Evolutionary conservation across 1,140 invertebrate genomes (phyloP).

Genomic region (Dinoponera quadriceps): DNA sequence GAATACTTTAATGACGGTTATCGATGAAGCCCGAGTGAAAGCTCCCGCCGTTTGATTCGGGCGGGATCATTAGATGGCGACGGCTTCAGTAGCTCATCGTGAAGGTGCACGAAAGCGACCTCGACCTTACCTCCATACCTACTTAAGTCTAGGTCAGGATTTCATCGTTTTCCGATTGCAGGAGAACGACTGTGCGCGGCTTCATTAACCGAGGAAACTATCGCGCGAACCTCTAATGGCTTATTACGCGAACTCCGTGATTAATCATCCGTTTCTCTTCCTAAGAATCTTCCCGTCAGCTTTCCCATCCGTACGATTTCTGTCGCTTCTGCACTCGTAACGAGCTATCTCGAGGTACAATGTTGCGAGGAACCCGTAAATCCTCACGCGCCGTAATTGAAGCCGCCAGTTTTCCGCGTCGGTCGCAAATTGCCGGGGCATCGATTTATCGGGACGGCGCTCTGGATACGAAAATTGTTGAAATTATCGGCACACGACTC

Average conservation of each 20-base stretch:
- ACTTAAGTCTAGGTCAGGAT: slow-evolving; percentile 78
- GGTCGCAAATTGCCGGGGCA: no score
- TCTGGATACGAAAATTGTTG: background rate
- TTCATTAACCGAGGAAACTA: slow-evolving; percentile 48
- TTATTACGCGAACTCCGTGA: slow-evolving; percentile 49
- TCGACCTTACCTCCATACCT: slow-evolving; percentile 82
- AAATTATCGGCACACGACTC: background rate
- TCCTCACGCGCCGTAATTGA: slow-evolving; percentile 4
- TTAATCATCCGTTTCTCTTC: slow-evolving; percentile 62
- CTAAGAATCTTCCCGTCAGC: slow-evolving; percentile 36
- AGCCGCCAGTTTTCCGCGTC: background rate
- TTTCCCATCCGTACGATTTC: slow-evolving; percentile 63
- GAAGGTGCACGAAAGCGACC: slow-evolving; percentile 63
- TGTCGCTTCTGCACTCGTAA: slow-evolving; percentile 46
- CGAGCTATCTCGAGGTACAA: slow-evolving; percentile 32
- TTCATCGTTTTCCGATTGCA: slow-evolving; percentile 37
- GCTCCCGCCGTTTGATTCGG: slow-evolving; percentile 21
- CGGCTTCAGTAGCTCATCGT: background rate
- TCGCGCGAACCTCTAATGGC: slow-evolving; percentile 44
- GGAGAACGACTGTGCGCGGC: slow-evolving; percentile 15
- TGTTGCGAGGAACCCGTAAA: background rate
- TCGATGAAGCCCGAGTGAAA: slow-evolving; percentile 34
- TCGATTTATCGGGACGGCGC: background rate
- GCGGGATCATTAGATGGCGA: background rate
- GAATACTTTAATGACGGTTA: background rate